Evolutionary conservation across 2,113 vertebrate species (phyloP).

Genomic region (Erythrolamprus reginae): DNA sequence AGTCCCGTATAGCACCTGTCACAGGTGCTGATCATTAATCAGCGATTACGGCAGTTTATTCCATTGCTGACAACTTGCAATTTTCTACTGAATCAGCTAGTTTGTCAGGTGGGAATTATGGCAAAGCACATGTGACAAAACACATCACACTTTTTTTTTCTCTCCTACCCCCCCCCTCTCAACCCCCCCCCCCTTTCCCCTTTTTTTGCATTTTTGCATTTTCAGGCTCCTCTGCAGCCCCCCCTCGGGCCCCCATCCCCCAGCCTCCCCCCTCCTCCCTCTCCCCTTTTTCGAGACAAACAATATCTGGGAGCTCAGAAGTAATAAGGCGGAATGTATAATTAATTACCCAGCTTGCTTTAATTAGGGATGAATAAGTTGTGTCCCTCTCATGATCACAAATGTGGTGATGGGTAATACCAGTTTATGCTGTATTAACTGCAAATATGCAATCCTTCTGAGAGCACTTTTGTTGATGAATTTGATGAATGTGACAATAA

Average conservation of each 20-base stretch:
- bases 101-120: slow-evolving; percentile 99
- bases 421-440: slow-evolving; percentile 98
- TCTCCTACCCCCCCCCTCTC: not conserved
- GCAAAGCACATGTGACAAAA: slow-evolving; percentile 96
- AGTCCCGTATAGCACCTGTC: slow-evolving; percentile 86
- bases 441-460: slow-evolving; percentile 97
- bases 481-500: slow-evolving; percentile 99
- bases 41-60: slow-evolving; percentile 98
- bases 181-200: slow-evolving; percentile 24
- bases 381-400: slow-evolving; percentile 94
- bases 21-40: slow-evolving; percentile 99
- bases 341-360: slow-evolving; percentile 99
- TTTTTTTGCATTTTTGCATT: slow-evolving; percentile 54
- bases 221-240: slow-evolving; percentile 68
- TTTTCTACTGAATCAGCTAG: slow-evolving; percentile 94
- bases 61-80: slow-evolving; percentile 99
- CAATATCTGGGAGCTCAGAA: slow-evolving; percentile 94
- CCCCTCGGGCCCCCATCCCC: not conserved
- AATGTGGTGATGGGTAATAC: slow-evolving; percentile 96
- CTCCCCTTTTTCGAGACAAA: slow-evolving; percentile 87
- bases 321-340: slow-evolving; percentile 99
- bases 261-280: slow-evolving; percentile 47
- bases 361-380: slow-evolving; percentile 99
- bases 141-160: slow-evolving; percentile 84
- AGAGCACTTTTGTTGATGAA: slow-evolving; percentile 99